Evolutionary conservation across 2,797 vertebrate genomes (phyloP), one percentile per base, ranked within the genome.

Genomic region (Brachymystax lenok): DNA sequence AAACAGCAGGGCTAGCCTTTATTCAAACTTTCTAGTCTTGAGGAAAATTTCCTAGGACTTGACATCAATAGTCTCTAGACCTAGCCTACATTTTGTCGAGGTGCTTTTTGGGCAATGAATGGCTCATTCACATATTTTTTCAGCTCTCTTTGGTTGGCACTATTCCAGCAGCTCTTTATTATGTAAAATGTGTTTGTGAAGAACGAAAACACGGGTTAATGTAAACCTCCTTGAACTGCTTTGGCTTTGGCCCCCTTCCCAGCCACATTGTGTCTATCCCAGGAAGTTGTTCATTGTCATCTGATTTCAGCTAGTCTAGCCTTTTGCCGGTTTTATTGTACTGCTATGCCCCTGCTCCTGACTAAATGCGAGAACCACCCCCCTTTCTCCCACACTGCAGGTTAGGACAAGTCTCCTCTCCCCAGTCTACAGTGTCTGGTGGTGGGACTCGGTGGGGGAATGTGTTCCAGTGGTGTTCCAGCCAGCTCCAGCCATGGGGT

Each of bases 391-490:
- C 19, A 40, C 72, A 74, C 54, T 66, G 35, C 52, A 63, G 13
- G 50, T 28, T 30, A 21, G 52, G 27, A 69, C 74, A 27, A 17
- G 3, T 33, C 16, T 56, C 19, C 52, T 71, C 30, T 67, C 33
- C 19, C 8, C 74, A 21, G 40, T 19, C 51, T 8, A 77, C 61
- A 59, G 40, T 77, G 4, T 71, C 14, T 21, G 24, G 3, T 50
- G 56, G 12, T 40, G 8, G 77, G 40, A 74, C n/a, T 72, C 50
- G 10, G 80, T 78, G 73, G 87, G 88, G 84, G 69, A 77, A 94
- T 94, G 94, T 94, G 92, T 87, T 91, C 91, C 80, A 93, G 84
- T 75, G 87, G 80, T 52, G 75, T 70, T 74, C 85, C 63, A 80
- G 64, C 80, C 82, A 81, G 90, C 2, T 74, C 88, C 67, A 78